A percentile compares a stretch with the other conserved stretches of the same genome.
Conservation (phyloP, 1,140 invertebrate genomes). For the Mesaphorura yosii region DNA sequence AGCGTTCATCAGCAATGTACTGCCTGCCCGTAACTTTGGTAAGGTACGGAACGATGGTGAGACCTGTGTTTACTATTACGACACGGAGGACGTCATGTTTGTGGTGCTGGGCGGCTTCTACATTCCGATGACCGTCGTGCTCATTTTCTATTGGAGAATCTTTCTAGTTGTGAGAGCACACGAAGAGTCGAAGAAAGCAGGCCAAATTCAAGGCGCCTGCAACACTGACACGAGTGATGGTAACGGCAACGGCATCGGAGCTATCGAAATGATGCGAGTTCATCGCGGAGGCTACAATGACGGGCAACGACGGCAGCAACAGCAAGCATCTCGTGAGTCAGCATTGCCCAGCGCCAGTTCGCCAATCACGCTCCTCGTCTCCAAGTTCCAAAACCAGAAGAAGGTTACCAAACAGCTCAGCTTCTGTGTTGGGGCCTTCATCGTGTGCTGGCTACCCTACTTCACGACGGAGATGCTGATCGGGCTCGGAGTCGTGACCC, state of each 20-base stretch:
- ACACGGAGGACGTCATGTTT: slow-evolving; percentile 1
- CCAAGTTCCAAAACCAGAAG: not conserved
- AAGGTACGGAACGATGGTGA: not conserved
- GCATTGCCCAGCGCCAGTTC: no score
- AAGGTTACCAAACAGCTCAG: not conserved
- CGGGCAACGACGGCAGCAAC: not conserved
- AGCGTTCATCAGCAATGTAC: no score
- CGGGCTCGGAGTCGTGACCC: no score
- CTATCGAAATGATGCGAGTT: not conserved
- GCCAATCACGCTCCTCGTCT: not conserved
- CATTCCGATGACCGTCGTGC: not conserved
- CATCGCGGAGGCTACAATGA: not conserved
- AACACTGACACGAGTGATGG: not conserved
- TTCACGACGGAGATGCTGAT: slow-evolving; percentile 5
- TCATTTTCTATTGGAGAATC: slow-evolving; percentile 1
- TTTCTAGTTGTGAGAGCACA: not conserved
- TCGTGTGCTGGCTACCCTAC: slow-evolving; percentile 2
- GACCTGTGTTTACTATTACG: not conserved
- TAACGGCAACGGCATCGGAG: not conserved
- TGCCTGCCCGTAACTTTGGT: not conserved
- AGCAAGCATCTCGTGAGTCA: not conserved
- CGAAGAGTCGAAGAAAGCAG: not conserved
- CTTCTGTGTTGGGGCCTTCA: slow-evolving; percentile 2
- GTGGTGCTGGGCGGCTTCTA: slow-evolving; percentile 1
- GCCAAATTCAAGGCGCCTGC: not conserved